phyloP scores from a whole-genome alignment of 2,113 vertebrate species.

The Ovibos moschatus region DNA sequence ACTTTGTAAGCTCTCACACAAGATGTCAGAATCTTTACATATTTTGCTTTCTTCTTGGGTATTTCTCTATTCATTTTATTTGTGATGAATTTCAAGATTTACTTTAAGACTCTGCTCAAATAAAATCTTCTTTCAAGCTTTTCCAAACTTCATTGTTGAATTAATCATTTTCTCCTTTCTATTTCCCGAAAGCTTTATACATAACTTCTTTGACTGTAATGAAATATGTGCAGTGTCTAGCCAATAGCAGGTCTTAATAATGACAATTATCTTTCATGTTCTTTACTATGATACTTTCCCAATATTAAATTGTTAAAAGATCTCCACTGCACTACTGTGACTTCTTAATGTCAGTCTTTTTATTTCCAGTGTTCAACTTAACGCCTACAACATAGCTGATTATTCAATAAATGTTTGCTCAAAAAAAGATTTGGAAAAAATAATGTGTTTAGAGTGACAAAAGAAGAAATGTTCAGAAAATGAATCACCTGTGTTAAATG shows the following conservation, averaged over 20 bases:
- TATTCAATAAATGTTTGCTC: not conserved
- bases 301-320: not conserved
- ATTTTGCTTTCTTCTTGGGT: not conserved
- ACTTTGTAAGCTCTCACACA: not conserved
- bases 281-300: not conserved
- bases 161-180: slow-evolving; percentile 6
- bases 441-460: not conserved
- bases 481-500: not conserved
- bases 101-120: not conserved
- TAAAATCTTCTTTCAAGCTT: not conserved
- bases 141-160: not conserved
- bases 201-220: not conserved
- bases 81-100: not conserved
- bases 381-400: not conserved
- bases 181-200: not conserved
- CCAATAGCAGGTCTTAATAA: not conserved
- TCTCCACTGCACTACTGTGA: not conserved
- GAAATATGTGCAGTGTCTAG: not conserved
- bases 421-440: not conserved
- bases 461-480: not conserved
- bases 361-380: not conserved
- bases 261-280: slow-evolving; percentile 14
- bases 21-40: not conserved
- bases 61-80: not conserved
- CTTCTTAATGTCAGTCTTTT: not conserved